Evolutionary conservation across 2,113 vertebrate genomes (phyloP).

Genomic region (Menura novaehollandiae): DNA sequence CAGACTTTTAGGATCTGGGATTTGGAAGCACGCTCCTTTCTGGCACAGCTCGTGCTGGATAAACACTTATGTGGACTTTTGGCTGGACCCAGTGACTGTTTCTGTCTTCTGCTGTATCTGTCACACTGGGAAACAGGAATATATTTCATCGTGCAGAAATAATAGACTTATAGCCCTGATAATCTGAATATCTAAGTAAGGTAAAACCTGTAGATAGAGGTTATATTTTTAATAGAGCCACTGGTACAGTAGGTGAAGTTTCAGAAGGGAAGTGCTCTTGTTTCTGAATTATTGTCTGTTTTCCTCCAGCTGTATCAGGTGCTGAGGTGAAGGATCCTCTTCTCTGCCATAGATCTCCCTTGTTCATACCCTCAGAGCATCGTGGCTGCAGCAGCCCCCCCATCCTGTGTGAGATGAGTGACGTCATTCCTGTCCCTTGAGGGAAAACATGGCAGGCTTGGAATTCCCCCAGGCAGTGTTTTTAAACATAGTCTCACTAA

Average conservation of each 20-base stretch:
- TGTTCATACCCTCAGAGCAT: not conserved
- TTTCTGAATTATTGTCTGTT: not conserved
- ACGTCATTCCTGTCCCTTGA: not conserved
- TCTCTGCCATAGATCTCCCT: not conserved
- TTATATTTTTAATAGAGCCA: not conserved
- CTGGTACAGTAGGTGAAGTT: not conserved
- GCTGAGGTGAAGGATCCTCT: not conserved
- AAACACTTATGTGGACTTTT: not conserved
- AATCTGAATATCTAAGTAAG: not conserved
- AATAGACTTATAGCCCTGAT: not conserved
- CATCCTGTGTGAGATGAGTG: fast-evolving
- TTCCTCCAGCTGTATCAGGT: not conserved
- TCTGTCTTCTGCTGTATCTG: not conserved
- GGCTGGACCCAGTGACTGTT: not conserved
- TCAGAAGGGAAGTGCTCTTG: not conserved
- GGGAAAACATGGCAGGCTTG: not conserved
- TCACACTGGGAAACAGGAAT: not conserved
- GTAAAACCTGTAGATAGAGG: not conserved
- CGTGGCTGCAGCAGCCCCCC: not conserved
- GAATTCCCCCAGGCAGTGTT: not conserved
- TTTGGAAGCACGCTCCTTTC: not conserved
- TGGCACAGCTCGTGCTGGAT: not conserved
- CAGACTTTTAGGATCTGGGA: not conserved
- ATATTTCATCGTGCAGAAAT: not conserved
- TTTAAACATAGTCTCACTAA: not conserved